These are phyloP conservation scores for Neoseiulus cucumeris DNA, from an alignment of 1,140 invertebrate genomes.

Conservation along the genomic window DNA sequence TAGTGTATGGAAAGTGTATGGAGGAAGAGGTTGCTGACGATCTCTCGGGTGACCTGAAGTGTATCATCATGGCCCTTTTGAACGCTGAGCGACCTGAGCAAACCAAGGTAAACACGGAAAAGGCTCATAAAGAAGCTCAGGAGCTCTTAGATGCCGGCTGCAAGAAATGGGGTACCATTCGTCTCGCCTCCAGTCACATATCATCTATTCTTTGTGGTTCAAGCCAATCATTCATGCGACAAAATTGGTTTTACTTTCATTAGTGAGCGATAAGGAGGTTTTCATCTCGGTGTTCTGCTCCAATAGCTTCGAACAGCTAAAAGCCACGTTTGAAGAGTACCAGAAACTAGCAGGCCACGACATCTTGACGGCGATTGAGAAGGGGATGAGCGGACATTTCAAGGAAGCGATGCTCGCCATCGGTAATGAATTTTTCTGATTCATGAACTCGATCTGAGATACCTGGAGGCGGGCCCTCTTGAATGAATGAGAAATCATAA, in stretches of 20 bases:
- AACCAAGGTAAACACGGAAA: constrained; percentile 18
- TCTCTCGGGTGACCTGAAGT: constrained; percentile 77
- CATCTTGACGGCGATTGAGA: constrained; percentile 64
- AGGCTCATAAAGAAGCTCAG: constrained; percentile 29
- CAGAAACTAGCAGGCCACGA: constrained; percentile 41
- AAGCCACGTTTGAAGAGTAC: constrained; percentile 49
- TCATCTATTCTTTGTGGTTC: too few relatives aligned
- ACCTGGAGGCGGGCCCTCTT: too few relatives aligned
- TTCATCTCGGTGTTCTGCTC: constrained; percentile 53
- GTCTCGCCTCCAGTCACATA: too few relatives aligned
- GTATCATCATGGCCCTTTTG: constrained; percentile 48
- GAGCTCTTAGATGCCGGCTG: constrained; percentile 21
- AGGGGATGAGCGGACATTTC: constrained; percentile 64
- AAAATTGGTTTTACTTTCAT: not conserved
- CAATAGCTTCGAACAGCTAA: constrained; percentile 39
- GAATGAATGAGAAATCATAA: too few relatives aligned
- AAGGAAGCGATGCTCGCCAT: constrained; percentile 64
- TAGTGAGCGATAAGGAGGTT: constrained; percentile 64
- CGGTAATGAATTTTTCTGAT: constrained; percentile 35
- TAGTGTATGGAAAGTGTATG: constrained; percentile 60
- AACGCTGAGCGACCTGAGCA: constrained; percentile 14
- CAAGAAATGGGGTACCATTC: constrained; percentile 24
- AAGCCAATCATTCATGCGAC: constrained; percentile 11
- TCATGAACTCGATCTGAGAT: too few relatives aligned
- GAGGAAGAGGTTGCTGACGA: constrained; percentile 76